Evolutionary conservation across 2,888 invertebrate species (phyloP).

Genomic region (Epinotia brunnichana): DNA sequence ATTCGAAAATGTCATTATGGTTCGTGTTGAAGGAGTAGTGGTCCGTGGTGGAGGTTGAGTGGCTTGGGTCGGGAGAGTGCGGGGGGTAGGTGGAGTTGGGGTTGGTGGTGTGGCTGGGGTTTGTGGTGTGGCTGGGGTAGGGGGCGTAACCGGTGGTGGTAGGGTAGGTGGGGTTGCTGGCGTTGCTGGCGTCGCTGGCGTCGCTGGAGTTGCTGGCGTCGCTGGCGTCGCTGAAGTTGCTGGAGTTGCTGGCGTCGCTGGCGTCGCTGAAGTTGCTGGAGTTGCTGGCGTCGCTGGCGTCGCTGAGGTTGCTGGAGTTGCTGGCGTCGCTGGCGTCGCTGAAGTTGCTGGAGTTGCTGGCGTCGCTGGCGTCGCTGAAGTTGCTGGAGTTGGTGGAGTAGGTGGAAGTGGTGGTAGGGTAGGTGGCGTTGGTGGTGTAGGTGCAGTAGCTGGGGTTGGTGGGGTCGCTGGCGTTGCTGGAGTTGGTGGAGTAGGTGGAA

Average conservation of each 20-base stretch:
- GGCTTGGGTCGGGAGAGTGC: background rate
- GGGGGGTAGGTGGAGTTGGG: background rate
- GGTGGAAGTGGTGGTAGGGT: background rate
- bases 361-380: background rate
- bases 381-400: background rate
- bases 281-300: background rate
- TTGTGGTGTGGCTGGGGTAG: background rate
- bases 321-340: background rate
- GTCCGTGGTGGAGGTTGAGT: background rate
- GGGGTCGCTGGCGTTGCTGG: background rate
- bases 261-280: background rate
- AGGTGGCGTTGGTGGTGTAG: background rate
- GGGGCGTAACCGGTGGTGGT: background rate
- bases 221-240: too few species aligned
- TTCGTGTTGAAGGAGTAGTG: background rate
- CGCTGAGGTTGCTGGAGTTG: background rate
- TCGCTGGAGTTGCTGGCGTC: background rate
- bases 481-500: background rate
- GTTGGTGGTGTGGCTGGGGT: background rate
- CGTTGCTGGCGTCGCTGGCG: background rate
- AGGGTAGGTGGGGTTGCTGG: background rate
- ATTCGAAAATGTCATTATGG: background rate
- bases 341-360: background rate
- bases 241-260: background rate
- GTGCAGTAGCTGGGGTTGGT: background rate